Conservation (phyloP, 1,140 invertebrate genomes). For the Diabrotica undecimpunctata region DNA sequence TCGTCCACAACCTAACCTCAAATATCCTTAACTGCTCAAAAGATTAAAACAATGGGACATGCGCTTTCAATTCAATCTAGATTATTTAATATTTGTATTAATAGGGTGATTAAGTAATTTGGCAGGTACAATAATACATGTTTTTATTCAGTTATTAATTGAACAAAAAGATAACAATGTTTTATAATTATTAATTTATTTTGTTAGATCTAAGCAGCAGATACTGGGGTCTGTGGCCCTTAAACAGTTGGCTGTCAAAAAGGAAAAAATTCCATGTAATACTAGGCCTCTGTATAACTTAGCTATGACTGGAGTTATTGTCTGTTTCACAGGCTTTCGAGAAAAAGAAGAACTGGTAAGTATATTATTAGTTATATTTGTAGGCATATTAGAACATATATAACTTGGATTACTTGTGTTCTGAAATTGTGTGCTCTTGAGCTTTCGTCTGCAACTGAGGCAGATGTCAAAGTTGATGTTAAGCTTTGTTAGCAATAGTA, state of each 20-base stretch:
- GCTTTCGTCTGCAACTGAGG: too few species aligned
- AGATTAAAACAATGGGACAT: too few species aligned
- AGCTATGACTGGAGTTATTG: conserved; percentile 78
- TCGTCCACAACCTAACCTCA: too few species aligned
- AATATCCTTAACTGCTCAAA: too few species aligned
- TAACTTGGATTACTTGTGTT: too few species aligned
- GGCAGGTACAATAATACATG: neutral
- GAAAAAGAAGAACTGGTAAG: conserved; percentile 82
- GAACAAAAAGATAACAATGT: too few species aligned
- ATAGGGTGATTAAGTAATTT: neutral
- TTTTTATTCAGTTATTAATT: neutral
- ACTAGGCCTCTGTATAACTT: conserved; percentile 79
- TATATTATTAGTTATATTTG: neutral
- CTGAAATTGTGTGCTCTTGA: too few species aligned
- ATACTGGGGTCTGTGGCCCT: conserved; percentile 74
- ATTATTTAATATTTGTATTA: too few species aligned
- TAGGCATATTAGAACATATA: too few species aligned
- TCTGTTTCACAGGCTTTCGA: conserved; percentile 87
- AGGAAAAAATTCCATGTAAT: conserved; percentile 60
- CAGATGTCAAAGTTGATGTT: too few species aligned
- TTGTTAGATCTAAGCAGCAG: conserved; percentile 53
- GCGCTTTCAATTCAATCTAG: too few species aligned
- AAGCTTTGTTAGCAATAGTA: too few species aligned
- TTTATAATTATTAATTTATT: neutral
- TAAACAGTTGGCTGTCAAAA: conserved; percentile 67